Evolutionary conservation across 2,888 invertebrate genomes (phyloP).

Genomic region (Pseudoips prasinana): DNA sequence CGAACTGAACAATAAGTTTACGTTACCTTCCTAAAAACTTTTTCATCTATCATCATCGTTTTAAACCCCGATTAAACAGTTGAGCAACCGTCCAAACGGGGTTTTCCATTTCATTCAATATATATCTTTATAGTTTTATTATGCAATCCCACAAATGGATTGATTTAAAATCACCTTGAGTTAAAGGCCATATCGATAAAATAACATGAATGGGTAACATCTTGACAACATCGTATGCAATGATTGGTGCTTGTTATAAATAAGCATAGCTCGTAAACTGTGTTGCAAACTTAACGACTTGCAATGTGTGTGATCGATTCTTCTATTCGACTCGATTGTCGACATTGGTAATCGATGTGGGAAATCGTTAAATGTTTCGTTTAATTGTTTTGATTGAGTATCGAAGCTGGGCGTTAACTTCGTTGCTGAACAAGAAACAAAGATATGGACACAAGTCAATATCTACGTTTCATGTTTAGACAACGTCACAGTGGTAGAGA

Average conservation of each 20-base stretch:
- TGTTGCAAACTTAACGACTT: conserved; percentile 25
- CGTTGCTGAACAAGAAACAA: too few relatives aligned
- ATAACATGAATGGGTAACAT: conserved; percentile 26
- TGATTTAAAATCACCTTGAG: conserved; percentile 36
- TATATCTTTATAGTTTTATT: too few relatives aligned
- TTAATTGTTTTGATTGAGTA: neutral
- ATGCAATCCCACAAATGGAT: conserved; percentile 9
- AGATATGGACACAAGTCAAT: too few relatives aligned
- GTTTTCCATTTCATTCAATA: too few relatives aligned
- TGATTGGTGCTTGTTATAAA: conserved; percentile 30
- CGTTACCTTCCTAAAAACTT: too few relatives aligned
- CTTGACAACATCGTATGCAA: conserved; percentile 27
- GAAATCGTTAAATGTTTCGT: conserved; percentile 1
- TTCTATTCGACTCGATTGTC: conserved; percentile 7
- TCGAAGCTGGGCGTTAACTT: conserved; percentile 7
- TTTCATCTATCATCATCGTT: too few relatives aligned
- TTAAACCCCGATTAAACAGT: too few relatives aligned
- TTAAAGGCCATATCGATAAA: conserved; percentile 44
- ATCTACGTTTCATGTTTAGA: too few relatives aligned
- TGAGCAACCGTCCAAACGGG: too few relatives aligned
- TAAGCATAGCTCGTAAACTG: conserved; percentile 32
- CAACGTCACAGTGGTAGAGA: too few relatives aligned
- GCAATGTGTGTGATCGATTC: conserved; percentile 29
- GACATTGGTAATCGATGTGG: conserved; percentile 13
- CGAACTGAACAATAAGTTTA: too few relatives aligned